Conservation (phyloP, 2,888 invertebrate genomes). For the Chorisops tibialis region DNA sequence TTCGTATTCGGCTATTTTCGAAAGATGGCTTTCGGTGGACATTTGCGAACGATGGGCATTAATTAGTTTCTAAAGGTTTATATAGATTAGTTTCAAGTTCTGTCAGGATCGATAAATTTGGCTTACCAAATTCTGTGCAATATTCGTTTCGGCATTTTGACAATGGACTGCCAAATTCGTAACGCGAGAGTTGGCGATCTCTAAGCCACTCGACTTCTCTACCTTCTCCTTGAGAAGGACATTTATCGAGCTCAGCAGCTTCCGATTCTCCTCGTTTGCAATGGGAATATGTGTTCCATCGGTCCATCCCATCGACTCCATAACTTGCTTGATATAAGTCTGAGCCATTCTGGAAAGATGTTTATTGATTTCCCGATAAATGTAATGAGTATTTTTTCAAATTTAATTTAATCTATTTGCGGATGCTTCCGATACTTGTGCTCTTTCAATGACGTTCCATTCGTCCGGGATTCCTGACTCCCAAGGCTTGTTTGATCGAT, state of each 20-base stretch:
- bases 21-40: slow-evolving; percentile 62
- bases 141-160: slow-evolving; percentile 55
- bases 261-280: slow-evolving; percentile 68
- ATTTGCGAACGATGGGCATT: slow-evolving; percentile 67
- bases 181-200: slow-evolving; percentile 51
- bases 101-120: too few species aligned
- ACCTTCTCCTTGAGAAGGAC: slow-evolving; percentile 53
- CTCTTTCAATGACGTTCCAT: too few species aligned
- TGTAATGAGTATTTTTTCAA: background rate
- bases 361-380: background rate
- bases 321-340: slow-evolving; percentile 57
- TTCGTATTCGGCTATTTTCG: slow-evolving; percentile 50
- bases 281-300: slow-evolving; percentile 76
- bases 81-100: background rate
- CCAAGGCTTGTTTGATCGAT: too few species aligned
- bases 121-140: slow-evolving; percentile 57
- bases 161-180: slow-evolving; percentile 54
- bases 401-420: background rate
- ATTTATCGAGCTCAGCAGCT: slow-evolving; percentile 51
- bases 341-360: slow-evolving; percentile 22
- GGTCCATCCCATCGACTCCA: slow-evolving; percentile 70
- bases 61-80: slow-evolving; percentile 55
- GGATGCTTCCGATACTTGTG: too few species aligned
- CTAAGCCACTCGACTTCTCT: slow-evolving; percentile 52
- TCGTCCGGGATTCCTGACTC: too few species aligned